A percentile compares a stretch with the other conserved stretches of the same genome.
These are phyloP conservation scores for Microcebus griseorufus DNA, from an alignment of 2,113 vertebrate genomes.

Conservation along the genomic window DNA sequence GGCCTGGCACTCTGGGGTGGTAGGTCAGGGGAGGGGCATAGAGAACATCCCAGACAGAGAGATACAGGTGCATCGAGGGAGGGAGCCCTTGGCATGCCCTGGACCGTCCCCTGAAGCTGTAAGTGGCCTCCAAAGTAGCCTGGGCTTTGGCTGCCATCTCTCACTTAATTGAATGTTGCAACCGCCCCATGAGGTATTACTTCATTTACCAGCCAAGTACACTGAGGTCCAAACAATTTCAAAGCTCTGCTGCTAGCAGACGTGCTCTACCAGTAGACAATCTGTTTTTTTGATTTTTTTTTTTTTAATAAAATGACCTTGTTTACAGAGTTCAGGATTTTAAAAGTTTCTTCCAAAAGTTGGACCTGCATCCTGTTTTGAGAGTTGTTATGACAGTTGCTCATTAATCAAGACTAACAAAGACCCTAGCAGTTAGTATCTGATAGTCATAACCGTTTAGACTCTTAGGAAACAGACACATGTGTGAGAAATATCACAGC, in stretches of 20 bases:
- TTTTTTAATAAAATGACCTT: background rate
- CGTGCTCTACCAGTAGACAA: background rate
- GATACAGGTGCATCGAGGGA: background rate
- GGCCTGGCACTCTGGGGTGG: background rate
- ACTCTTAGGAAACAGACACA: background rate
- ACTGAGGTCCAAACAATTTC: background rate
- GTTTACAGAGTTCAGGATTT: background rate
- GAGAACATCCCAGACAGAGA: background rate
- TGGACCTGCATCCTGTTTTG: background rate
- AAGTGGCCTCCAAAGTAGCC: background rate
- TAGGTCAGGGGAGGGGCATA: no score
- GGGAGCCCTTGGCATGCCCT: background rate
- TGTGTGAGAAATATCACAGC: background rate
- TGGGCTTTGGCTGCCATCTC: background rate
- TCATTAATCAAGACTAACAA: background rate
- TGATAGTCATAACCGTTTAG: background rate
- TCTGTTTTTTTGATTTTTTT: background rate
- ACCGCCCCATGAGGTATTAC: background rate
- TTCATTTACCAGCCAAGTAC: background rate
- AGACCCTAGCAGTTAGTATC: background rate
- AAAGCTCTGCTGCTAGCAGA: background rate
- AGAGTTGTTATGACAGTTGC: background rate
- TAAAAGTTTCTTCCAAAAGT: slow-evolving; percentile 20
- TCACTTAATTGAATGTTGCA: background rate
- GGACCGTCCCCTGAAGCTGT: background rate